Evolutionary conservation across 2,888 invertebrate species (phyloP), one percentile per base, ranked within the genome.

Genomic region (Gastracanthus pulcherrimus): DNA sequence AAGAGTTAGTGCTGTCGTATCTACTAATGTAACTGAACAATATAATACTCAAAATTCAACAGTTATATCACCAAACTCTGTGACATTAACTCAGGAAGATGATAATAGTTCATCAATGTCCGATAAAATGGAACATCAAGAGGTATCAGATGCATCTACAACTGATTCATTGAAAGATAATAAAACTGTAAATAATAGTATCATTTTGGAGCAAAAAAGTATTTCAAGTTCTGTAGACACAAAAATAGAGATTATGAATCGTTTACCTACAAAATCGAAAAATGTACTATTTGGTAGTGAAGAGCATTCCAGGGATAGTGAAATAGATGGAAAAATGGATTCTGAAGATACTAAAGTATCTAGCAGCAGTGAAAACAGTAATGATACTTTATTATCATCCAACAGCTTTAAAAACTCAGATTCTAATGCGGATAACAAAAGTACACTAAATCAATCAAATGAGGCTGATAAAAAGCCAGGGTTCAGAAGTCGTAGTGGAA

Each of bases 341-440:
- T 86, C 86, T 2, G 91, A 91, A 72, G 90, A 91, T 67, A 82
- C 86, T 7, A 91, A 91, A 76, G 70, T 89, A 11, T 90, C 88
- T 0, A 89, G 90, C 36, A 85, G 87, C 70, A 89, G 91, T 74
- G 94, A 95, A 87, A 92, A 93, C 81, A 93, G 94, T 82, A 94
- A 93, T 72, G 94, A 94, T 77, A 94, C 93, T 84, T 92, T 88
- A 19, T 78, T 86, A 11, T 89, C 89, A 1, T 76, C 86, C 13
- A 89, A 86, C 38, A 87, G 86, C 69, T 87, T 85, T 58, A 90
- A 89, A 83, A 70, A 87, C 64, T 87, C 87, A 1, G 90, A 91
- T 45, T 81, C 84, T 34, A 86, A 85, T 58, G 74, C 83, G 29
- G 87, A 87, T 74, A 86, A 76, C 6, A 88, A 84, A 69, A 84